Evolutionary conservation across 2,888 invertebrate genomes (phyloP), one percentile per base, ranked within the genome.

Genomic region (Amiota mariae): DNA sequence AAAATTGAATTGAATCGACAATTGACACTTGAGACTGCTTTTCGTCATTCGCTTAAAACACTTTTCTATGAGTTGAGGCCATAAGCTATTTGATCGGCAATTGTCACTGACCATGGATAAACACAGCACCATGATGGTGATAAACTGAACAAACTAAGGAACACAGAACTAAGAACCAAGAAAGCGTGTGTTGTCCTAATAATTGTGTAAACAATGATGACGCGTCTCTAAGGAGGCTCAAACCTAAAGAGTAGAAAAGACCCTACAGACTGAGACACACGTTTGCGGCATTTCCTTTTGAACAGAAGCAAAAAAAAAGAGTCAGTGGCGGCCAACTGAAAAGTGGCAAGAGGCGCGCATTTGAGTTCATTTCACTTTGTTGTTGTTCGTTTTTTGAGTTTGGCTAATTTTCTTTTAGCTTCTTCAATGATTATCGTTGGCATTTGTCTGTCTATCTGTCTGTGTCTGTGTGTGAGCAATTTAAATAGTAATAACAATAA

Each of bases 121-220:
- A 12, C 49, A 67, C 12, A 36, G 64, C 9, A 56, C 68, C 10
- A 10, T 36, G 47, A 36, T 47, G 64, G 64, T 15, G 68, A 36
- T 36, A 47, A 15, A 49, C 15, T 49, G 67, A 15, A 20, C 51
- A 18, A 68, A 56, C 54, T 4, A 49, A 68, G 36, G 36, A 36
- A 36, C 36, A 2, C 0, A 36, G 36, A 36, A 36, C 36, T 36
- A 36, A 68, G 10, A 49, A 47, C 15, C 48, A 49, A 61, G 24
- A 61, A 18, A 64, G 81, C 85, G 85, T 81, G 85, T 86, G 84
- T 85, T 86, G 82, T 87, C 85, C 88, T 87, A 87, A 88, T 87
- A 87, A 87, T 87, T 86, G 88, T 88, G 88, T 85, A 87, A 87
- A 87, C 86, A 88, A 86, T 81, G 85, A 87, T 86, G 88, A 87